A percentile compares a stretch with the other conserved stretches of the same genome.
These are phyloP conservation scores for Ranitomeya imitator DNA, from an alignment of 2,113 vertebrate genomes.

Conservation along the genomic window DNA sequence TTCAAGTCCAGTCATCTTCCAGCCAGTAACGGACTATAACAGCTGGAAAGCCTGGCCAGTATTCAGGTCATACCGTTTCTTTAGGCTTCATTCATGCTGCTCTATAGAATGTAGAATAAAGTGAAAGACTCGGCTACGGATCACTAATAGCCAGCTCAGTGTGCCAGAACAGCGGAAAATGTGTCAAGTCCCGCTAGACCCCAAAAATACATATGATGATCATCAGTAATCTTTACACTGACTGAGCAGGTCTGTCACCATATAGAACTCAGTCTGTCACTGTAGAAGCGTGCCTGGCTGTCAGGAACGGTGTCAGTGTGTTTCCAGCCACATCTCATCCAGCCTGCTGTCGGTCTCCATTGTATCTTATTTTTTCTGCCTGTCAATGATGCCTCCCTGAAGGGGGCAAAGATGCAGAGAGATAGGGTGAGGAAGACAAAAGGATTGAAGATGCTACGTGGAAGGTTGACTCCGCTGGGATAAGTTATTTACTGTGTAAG, in stretches of 20 bases:
- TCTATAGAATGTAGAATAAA: slow-evolving; percentile 21
- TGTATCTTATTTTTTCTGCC: slow-evolving; percentile 50
- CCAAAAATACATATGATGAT: slow-evolving; percentile 48
- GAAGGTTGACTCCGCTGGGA: slow-evolving; percentile 45
- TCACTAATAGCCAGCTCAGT: slow-evolving; percentile 34
- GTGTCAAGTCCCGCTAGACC: slow-evolving; percentile 52
- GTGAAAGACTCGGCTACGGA: not conserved
- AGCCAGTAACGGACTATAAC: not conserved
- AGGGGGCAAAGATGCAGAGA: slow-evolving; percentile 49
- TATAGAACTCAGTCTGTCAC: slow-evolving; percentile 39
- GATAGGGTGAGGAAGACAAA: slow-evolving; percentile 49
- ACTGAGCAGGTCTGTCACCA: slow-evolving; percentile 51
- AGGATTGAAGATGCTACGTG: slow-evolving; percentile 35
- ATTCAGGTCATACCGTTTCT: not conserved
- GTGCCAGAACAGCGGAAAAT: slow-evolving; percentile 36
- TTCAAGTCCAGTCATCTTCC: not conserved
- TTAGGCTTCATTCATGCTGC: not conserved
- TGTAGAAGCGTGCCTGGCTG: slow-evolving; percentile 33
- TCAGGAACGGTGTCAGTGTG: slow-evolving; percentile 44
- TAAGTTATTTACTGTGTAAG: slow-evolving; percentile 48
- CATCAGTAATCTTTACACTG: slow-evolving; percentile 50
- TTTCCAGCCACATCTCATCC: slow-evolving; percentile 36
- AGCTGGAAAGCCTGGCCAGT: slow-evolving; percentile 26
- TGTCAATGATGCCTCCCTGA: slow-evolving; percentile 40
- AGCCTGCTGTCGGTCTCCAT: slow-evolving; percentile 46